Base-by-base conservation (phyloP, 2,113 vertebrate genomes). In the Urocolius indicus region DNA sequence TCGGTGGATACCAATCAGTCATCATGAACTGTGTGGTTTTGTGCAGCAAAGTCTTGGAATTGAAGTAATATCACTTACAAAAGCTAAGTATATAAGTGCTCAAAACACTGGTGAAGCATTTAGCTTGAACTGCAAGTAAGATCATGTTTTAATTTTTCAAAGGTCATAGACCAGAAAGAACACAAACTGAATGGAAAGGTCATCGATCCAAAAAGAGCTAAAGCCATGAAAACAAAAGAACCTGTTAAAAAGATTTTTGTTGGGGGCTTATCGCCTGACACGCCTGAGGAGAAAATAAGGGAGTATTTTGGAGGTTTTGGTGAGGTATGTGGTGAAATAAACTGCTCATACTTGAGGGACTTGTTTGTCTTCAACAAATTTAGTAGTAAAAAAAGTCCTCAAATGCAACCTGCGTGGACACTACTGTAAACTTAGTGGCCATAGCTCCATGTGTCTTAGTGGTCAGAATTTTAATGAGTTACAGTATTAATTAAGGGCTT, bases 161-260 rank as follows among this genome's bases (percentile, higher is more conserved):
- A 99, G 99, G 99, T 99, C 72, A 99, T 98, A 97, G 97, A 98
- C 93, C 99, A 99, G 95, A 99, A 99, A 92, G 99, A 99, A 91
- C 99, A 99, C 95, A 99, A 99, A 97, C 98, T 99, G 93, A 99
- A 99, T 89, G 99, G 99, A 66, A 99, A 99, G 95, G 99, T 99
- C 92, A 99, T 99, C 84, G 99, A 99, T 97, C 99, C 99, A 55
- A 99, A 99, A 98, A 99, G 99, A 97, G 99, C 99, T 94, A 99
- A 99, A 98, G 99, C 99, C 86, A 99, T 99, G 99, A 99, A 99
- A 98, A 99, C 98, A 95, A 99, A 99, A 97, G 99, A 99, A 93
- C 99, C 99, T 0, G 98, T 99, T 66, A 99, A 99, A 98, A 99
- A 99, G 98, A 99, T 99, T 96, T 99, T 99, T 97, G 99, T 99